Evolutionary conservation across 1,140 invertebrate species (phyloP).

Genomic region (Drosophila murphyi): DNA sequence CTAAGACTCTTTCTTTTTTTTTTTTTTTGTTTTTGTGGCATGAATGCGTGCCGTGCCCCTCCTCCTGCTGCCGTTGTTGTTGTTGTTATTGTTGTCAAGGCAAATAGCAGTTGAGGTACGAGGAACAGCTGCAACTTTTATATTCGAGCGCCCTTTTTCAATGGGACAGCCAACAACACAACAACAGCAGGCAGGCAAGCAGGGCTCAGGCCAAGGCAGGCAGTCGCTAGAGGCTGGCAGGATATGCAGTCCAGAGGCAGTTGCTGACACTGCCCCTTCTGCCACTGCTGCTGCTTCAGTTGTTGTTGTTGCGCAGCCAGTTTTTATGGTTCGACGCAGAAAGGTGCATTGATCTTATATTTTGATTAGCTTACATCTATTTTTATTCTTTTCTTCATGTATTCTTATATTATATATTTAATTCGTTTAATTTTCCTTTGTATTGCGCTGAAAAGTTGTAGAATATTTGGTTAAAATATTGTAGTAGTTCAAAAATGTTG

Average conservation of each 20-base stretch:
- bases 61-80: slow-evolving; percentile 13
- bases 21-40: neutral
- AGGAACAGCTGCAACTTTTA: slow-evolving; percentile 71
- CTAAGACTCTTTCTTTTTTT: neutral
- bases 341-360: slow-evolving; percentile 63
- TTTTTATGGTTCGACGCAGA: slow-evolving; percentile 25
- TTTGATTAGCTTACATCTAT: slow-evolving; percentile 37
- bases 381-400: neutral
- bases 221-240: slow-evolving; percentile 63
- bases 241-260: slow-evolving; percentile 56
- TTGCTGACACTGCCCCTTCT: slow-evolving; percentile 25
- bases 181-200: slow-evolving; percentile 38
- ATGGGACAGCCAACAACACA: slow-evolving; percentile 50
- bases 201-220: slow-evolving; percentile 15
- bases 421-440: neutral
- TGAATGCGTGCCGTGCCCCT: slow-evolving; percentile 18
- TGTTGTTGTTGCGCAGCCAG: slow-evolving; percentile 17
- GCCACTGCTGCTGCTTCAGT: slow-evolving; percentile 12
- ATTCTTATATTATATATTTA: neutral
- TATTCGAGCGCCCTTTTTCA: slow-evolving; percentile 70
- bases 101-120: slow-evolving; percentile 47
- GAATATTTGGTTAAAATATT: slow-evolving; percentile 3
- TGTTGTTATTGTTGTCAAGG: slow-evolving; percentile 43
- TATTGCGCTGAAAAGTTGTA: slow-evolving; percentile 14
- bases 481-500: neutral